phyloP scores from a whole-genome alignment of 2,797 vertebrate genomes.

The Propithecus perrieri region DNA sequence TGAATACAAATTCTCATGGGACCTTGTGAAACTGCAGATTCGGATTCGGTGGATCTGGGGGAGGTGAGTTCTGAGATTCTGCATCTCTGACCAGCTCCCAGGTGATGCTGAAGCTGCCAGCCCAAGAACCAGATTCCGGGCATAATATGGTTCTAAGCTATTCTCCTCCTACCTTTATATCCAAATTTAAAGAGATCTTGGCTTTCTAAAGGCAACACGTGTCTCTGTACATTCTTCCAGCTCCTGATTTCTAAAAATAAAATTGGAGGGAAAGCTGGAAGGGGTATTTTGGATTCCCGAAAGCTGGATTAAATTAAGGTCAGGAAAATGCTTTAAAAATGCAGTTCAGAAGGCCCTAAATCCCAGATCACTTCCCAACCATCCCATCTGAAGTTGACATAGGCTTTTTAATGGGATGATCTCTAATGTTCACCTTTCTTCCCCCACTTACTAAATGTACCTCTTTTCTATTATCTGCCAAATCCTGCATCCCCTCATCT shows the following conservation, averaged over 20 bases:
- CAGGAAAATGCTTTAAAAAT: not conserved
- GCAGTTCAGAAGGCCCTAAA: not conserved
- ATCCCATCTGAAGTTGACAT: not conserved
- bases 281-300: not conserved
- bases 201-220: constrained; percentile 31
- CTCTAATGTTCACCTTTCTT: not conserved
- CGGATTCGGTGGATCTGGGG: not conserved
- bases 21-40: not conserved
- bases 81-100: not conserved
- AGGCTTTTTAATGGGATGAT: not conserved
- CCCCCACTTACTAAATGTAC: not conserved
- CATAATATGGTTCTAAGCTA: not conserved
- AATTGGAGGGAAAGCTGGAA: not conserved
- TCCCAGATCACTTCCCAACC: not conserved
- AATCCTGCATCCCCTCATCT: not conserved
- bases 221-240: constrained; percentile 24
- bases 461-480: not conserved
- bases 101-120: not conserved
- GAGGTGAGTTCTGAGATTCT: not conserved
- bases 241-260: constrained; percentile 59
- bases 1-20: not conserved
- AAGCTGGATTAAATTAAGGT: constrained; percentile 17
- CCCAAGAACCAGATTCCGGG: not conserved
- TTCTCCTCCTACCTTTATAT: not conserved
- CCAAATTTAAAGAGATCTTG: not conserved